Evolutionary conservation across 2,888 invertebrate genomes (phyloP).

Genomic region (Iphiclides podalirius): DNA sequence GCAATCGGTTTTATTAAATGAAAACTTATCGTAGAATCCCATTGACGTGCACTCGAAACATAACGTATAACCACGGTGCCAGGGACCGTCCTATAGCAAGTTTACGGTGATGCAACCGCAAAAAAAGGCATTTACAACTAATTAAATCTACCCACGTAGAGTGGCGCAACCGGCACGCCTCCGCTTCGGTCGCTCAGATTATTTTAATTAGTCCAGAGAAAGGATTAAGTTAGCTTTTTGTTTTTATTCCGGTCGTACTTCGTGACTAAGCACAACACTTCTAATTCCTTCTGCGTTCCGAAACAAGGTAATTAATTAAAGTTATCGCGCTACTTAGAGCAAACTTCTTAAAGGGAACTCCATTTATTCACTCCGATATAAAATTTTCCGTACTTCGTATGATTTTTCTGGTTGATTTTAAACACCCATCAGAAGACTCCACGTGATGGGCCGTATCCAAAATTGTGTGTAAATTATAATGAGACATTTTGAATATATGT

Average conservation of each 20-base stretch:
- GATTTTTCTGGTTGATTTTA: too few species aligned
- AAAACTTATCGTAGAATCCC: constrained; percentile 8
- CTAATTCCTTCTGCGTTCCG: background rate
- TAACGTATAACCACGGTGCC: constrained; percentile 30
- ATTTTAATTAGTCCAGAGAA: constrained; percentile 61
- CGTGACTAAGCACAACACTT: constrained; percentile 8
- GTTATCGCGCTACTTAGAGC: background rate
- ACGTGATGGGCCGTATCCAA: too few species aligned
- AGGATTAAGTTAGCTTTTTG: constrained; percentile 35
- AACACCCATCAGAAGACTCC: too few species aligned
- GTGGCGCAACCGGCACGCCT: constrained; percentile 70
- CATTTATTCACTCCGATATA: too few species aligned
- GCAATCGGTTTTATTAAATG: constrained; percentile 3
- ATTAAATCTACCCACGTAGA: constrained; percentile 74
- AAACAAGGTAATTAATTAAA: background rate
- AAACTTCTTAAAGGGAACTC: too few species aligned
- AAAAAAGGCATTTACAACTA: constrained; percentile 66
- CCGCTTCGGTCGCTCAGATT: constrained; percentile 44
- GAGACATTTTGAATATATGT: too few species aligned
- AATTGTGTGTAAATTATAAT: too few species aligned
- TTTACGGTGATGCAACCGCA: constrained; percentile 58
- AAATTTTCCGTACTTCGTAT: too few species aligned
- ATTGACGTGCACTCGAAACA: constrained; percentile 6
- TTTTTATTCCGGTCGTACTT: constrained; percentile 5
- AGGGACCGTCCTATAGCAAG: constrained; percentile 30